Evolutionary conservation across 2,888 invertebrate genomes (phyloP).

Genomic region (Sturmia bella): DNA sequence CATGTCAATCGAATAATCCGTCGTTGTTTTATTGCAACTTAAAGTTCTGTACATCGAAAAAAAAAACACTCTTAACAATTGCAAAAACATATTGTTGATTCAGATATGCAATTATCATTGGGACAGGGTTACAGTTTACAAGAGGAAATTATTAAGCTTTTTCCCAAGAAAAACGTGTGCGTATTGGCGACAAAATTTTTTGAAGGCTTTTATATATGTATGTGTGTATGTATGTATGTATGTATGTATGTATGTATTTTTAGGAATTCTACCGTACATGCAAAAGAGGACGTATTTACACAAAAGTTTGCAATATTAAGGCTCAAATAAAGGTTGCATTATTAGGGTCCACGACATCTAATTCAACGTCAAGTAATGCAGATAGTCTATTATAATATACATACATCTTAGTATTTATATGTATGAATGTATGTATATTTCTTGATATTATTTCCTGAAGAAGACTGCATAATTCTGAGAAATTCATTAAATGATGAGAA

Average conservation of each 20-base stretch:
- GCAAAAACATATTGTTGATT: slow-evolving; percentile 6
- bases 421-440: not conserved
- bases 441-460: not conserved
- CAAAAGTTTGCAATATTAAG: slow-evolving; percentile 15
- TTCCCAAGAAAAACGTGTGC: slow-evolving; percentile 12
- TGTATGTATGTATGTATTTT: not conserved
- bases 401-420: too few species aligned
- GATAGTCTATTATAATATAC: too few species aligned
- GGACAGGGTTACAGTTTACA: not conserved
- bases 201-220: too few species aligned
- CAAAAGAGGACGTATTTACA: slow-evolving; percentile 20
- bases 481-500: not conserved
- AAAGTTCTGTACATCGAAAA: too few species aligned
- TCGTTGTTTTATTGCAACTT: too few species aligned
- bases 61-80: too few species aligned
- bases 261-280: not conserved
- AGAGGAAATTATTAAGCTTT: not conserved
- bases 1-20: too few species aligned
- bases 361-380: slow-evolving; percentile 8
- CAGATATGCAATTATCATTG: not conserved
- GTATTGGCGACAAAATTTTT: too few species aligned
- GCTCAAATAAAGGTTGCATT: slow-evolving; percentile 5
- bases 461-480: not conserved
- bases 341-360: not conserved
- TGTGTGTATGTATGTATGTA: too few species aligned